Evolutionary conservation across 2,888 invertebrate genomes (phyloP).

Genomic region (Synanthedon formicaeformis): DNA sequence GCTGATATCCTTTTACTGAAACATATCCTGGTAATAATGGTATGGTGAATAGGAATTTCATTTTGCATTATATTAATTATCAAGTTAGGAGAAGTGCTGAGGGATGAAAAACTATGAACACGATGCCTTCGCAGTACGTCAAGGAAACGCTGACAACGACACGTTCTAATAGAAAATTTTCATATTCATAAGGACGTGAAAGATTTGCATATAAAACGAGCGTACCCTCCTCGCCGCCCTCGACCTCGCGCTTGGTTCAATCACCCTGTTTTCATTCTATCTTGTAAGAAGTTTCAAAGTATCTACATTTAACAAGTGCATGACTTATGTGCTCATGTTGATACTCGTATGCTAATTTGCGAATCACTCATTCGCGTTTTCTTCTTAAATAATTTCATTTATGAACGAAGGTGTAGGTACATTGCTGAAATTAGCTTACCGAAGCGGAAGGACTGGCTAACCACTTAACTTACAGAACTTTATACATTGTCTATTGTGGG

Average conservation of each 20-base stretch:
- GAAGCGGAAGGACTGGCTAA: too few species aligned
- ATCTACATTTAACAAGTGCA: conserved; percentile 25
- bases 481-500: too few species aligned
- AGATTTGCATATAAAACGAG: conserved; percentile 70
- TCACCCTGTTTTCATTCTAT: conserved; percentile 50
- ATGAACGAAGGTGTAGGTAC: too few species aligned
- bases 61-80: too few species aligned
- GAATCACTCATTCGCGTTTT: background rate
- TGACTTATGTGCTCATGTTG: background rate
- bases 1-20: too few species aligned
- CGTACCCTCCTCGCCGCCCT: conserved; percentile 41
- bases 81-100: conserved; percentile 27
- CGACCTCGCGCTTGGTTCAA: conserved; percentile 34
- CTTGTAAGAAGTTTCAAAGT: conserved; percentile 41
- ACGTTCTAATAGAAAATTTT: conserved; percentile 70
- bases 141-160: conserved; percentile 62
- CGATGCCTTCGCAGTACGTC: conserved; percentile 42
- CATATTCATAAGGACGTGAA: conserved; percentile 68
- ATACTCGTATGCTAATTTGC: background rate
- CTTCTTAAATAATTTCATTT: too few species aligned
- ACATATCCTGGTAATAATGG: too few species aligned
- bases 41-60: too few species aligned
- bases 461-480: too few species aligned
- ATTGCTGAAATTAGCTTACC: too few species aligned
- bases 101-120: conserved; percentile 33